Evolutionary conservation across 2,113 vertebrate species (phyloP).

Genomic region (Phylloscopus trochilus): DNA sequence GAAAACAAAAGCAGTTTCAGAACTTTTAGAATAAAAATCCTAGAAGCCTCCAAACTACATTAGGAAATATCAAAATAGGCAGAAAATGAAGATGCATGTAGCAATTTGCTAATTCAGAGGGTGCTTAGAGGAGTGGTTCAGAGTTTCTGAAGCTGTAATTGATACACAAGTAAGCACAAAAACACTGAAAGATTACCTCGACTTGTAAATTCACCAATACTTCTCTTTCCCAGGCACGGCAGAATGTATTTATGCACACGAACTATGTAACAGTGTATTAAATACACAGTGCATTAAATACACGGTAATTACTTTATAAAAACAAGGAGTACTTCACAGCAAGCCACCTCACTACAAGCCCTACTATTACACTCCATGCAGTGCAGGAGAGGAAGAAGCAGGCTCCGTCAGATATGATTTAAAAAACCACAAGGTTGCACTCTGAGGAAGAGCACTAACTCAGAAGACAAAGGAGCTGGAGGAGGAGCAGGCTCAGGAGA

Average conservation of each 20-base stretch:
- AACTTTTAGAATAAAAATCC: neutral
- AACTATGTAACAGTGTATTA: neutral
- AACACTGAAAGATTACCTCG: neutral
- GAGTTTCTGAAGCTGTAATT: neutral
- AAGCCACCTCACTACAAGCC: slow-evolving; percentile 13
- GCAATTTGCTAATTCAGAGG: neutral
- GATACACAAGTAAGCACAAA: neutral
- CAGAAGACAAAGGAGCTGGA: slow-evolving; percentile 4
- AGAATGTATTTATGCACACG: neutral
- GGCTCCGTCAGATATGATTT: neutral
- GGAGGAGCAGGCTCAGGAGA: neutral
- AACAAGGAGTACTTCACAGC: slow-evolving; percentile 46
- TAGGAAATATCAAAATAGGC: neutral
- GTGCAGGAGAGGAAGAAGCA: neutral
- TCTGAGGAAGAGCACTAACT: neutral
- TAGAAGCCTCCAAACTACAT: neutral
- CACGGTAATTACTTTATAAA: slow-evolving; percentile 37
- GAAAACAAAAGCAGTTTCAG: slow-evolving; percentile 11
- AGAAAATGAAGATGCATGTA: neutral
- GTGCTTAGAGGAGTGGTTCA: neutral
- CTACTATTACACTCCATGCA: neutral
- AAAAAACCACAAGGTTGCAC: neutral
- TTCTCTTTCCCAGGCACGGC: neutral
- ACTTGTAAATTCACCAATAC: neutral
- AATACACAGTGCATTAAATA: slow-evolving; percentile 20